Base-by-base conservation (phyloP, 2,113 vertebrate genomes). In the Seriola aureovittata region DNA sequence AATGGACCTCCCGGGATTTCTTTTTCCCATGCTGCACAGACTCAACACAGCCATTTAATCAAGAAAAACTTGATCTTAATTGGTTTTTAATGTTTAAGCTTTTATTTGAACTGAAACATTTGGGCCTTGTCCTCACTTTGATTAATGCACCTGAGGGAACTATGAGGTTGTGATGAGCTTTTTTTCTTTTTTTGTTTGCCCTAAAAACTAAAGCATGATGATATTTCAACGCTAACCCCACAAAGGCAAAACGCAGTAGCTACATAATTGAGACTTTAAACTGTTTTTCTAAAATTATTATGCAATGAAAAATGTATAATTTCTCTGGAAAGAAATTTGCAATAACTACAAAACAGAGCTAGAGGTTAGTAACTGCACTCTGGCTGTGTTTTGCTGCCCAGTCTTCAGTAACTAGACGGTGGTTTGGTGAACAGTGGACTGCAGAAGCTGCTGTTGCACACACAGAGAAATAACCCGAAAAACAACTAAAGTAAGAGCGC, bases 1-100 rank as follows among this genome's bases (percentile, higher is more conserved):
- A 71, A 50, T 79, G 50, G 50, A 67, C 46, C 16, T 62, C 36
- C n/a, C 38, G 19, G 38, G 75, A 48, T 38, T 55, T 19, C 25
- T 57, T 34, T 60, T 55, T 25, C 4, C 10, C 9, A 12, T 25
- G 8, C n/a, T n/a, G 9, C 11, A 40, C 36, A 42, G 8, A 65
- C 25, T 66, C 40, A 60, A 66, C 8, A 23, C 1, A 21, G 12
- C 19, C 19, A 34, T 46, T 17, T 46, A 21, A 52, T 71, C 1
- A 54, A 19, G 58, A 44, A 50, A 42, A 75, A 21, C 5, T 36
- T 23, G 0, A 59, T 32, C 10, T 65, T 36, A 3, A 21, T 42
- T 50, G 2, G 17, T 25, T 72, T 59, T 59, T n/a, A 59, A 11
- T 54, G 13, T 34, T 16, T 55, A 62, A 68, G 32, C 44, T 9